Evolutionary conservation across 2,113 vertebrate genomes (phyloP).

Genomic region (Sarotherodon lohbergeri): DNA sequence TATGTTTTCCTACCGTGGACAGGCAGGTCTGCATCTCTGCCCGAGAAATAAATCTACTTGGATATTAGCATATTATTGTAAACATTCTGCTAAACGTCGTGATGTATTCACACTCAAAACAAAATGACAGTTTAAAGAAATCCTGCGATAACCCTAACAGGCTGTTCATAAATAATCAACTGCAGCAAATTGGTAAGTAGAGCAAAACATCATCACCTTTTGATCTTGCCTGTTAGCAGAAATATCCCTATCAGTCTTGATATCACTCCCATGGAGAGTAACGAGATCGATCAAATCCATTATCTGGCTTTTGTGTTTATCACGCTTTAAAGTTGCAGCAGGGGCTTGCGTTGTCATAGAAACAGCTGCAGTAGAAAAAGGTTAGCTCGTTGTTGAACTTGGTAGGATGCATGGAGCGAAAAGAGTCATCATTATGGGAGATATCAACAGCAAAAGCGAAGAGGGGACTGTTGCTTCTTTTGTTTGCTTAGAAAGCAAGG

Average conservation of each 20-base stretch:
- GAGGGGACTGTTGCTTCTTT: slow-evolving; percentile 11
- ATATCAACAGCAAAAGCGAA: slow-evolving; percentile 8
- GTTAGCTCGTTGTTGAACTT: slow-evolving; percentile 65
- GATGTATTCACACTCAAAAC: background rate
- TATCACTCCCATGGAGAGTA: slow-evolving; percentile 16
- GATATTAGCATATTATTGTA: background rate
- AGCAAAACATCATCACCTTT: slow-evolving; percentile 20
- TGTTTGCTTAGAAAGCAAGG: slow-evolving; percentile 46
- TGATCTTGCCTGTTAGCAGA: slow-evolving; percentile 32
- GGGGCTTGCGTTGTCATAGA: slow-evolving; percentile 71
- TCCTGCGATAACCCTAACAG: background rate
- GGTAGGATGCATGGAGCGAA: slow-evolving; percentile 53
- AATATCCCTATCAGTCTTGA: slow-evolving; percentile 17
- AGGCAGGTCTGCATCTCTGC: background rate
- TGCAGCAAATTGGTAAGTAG: background rate
- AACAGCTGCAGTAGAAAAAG: slow-evolving; percentile 66
- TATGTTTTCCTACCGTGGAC: slow-evolving; percentile 21
- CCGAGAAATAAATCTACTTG: background rate
- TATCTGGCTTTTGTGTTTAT: slow-evolving; percentile 67
- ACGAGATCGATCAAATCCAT: slow-evolving; percentile 64
- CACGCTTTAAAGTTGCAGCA: slow-evolving; percentile 57
- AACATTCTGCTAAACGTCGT: background rate
- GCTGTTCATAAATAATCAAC: background rate
- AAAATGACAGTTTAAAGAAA: background rate
- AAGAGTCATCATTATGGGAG: slow-evolving; percentile 60